These are phyloP conservation scores for Neotoxoptera formosana DNA, from an alignment of 1,140 invertebrate species.

Conservation along the genomic window DNA sequence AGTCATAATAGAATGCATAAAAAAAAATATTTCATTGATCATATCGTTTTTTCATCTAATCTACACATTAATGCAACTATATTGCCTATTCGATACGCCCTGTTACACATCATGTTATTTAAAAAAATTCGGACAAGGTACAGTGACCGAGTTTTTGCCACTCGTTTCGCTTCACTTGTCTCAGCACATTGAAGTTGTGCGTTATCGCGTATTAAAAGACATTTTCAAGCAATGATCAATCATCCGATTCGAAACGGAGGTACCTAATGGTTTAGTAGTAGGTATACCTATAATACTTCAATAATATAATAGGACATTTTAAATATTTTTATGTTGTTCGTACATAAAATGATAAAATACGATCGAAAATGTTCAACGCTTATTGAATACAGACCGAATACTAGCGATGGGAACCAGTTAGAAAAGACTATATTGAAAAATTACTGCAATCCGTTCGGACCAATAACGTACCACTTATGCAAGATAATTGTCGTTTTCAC, in stretches of 20 bases:
- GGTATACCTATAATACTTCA: not conserved
- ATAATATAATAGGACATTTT: not conserved
- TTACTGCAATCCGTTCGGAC: no score
- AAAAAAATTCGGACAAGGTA: not conserved
- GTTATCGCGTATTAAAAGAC: not conserved
- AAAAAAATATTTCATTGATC: not conserved
- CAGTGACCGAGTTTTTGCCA: not conserved
- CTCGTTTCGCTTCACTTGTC: not conserved
- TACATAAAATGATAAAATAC: not conserved
- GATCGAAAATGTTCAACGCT: not conserved
- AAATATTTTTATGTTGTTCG: not conserved
- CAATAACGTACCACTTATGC: not conserved
- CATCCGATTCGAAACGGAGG: not conserved
- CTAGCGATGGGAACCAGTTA: not conserved
- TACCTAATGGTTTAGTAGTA: not conserved
- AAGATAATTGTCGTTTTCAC: not conserved
- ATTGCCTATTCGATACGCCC: not conserved
- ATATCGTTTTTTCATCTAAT: not conserved
- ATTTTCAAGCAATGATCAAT: not conserved
- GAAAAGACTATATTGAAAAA: not conserved
- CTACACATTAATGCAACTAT: not conserved
- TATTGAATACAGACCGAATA: not conserved
- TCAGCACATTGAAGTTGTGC: not conserved
- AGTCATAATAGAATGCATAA: not conserved
- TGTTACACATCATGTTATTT: not conserved